phyloP scores from a whole-genome alignment of 2,113 vertebrate genomes.

The Coptodon rendalli region DNA sequence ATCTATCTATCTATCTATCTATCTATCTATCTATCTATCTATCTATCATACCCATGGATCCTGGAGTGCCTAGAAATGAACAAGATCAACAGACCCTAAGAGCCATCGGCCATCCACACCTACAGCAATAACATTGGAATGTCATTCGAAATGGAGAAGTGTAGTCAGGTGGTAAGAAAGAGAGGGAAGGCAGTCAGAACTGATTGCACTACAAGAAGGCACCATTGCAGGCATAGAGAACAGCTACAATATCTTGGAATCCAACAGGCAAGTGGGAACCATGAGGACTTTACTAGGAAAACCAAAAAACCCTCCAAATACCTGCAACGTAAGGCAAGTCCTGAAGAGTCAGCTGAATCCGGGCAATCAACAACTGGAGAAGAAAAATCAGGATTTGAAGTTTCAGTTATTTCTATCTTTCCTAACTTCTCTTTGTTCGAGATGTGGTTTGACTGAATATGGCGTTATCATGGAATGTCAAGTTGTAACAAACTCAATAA shows the following conservation, averaged over 20 bases:
- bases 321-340: background rate
- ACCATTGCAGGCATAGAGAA: background rate
- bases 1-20: background rate
- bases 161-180: background rate
- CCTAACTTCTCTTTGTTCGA: background rate
- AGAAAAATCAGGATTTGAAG: background rate
- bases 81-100: background rate
- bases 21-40: background rate
- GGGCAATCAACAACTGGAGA: background rate
- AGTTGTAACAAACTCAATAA: background rate
- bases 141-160: background rate
- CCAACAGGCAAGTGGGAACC: background rate
- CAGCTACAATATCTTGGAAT: background rate
- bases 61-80: background rate
- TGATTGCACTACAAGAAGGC: background rate
- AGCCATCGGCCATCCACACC: background rate
- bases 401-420: background rate
- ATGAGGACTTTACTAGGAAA: background rate
- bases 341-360: background rate
- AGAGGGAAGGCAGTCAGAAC: background rate
- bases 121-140: background rate
- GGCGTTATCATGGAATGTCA: background rate
- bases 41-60: background rate
- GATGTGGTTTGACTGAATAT: background rate
- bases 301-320: fast-evolving